A percentile compares a stretch with the other conserved stretches of the same genome.
Evolutionary conservation across 2,113 vertebrate species (phyloP).

Genomic region (Sylvia atricapilla): DNA sequence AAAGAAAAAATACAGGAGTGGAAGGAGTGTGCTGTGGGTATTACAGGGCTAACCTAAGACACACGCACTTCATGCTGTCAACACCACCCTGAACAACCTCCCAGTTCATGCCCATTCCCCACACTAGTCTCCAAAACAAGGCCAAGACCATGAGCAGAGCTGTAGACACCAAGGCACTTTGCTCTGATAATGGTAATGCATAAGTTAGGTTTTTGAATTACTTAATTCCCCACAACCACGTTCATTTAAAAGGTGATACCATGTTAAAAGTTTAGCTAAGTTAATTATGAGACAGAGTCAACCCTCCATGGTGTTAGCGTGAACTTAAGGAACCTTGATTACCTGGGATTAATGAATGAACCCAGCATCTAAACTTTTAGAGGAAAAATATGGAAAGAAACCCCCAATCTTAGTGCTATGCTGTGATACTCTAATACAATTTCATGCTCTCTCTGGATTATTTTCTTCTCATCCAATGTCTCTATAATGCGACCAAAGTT

Average conservation of each 20-base stretch:
- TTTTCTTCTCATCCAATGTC: background rate
- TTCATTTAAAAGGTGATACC: background rate
- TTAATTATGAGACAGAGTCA: background rate
- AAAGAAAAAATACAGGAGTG: background rate
- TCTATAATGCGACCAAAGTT: background rate
- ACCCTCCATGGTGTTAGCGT: background rate
- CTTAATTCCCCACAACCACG: background rate
- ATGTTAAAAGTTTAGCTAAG: background rate
- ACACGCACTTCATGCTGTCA: background rate
- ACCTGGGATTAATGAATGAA: background rate
- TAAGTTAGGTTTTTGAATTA: background rate
- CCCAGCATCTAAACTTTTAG: background rate
- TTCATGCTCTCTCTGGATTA: background rate
- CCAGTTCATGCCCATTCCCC: background rate
- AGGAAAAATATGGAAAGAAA: background rate
- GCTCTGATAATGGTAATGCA: background rate
- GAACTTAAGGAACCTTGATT: background rate
- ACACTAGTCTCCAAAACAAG: rapidly evolving
- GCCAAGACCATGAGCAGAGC: background rate
- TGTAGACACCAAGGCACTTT: background rate
- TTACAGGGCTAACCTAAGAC: background rate
- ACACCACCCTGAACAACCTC: background rate
- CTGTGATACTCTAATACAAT: background rate
- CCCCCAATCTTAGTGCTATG: background rate
- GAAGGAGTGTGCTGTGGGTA: background rate